phyloP scores from a whole-genome alignment of 2,797 vertebrate species.

The Cyclopterus lumpus region DNA sequence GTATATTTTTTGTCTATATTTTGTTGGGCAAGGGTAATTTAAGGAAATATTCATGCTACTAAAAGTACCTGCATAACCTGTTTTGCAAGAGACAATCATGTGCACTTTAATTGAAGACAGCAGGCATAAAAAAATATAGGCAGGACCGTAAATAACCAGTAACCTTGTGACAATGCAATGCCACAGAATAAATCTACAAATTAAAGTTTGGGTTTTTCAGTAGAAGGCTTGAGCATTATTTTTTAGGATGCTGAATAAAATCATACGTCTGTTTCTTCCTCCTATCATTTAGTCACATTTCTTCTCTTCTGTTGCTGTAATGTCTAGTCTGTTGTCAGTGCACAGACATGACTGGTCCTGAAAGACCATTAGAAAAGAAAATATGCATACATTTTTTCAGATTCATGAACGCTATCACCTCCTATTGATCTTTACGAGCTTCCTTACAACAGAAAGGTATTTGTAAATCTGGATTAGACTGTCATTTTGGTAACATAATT shows the following conservation, averaged over 20 bases:
- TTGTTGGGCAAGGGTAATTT: background rate
- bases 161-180: background rate
- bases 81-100: background rate
- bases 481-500: background rate
- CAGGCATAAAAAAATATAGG: background rate
- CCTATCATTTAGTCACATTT: background rate
- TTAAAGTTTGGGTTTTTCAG: background rate
- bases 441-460: background rate
- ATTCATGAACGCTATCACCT: background rate
- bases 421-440: background rate
- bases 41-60: background rate
- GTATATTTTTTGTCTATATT: background rate
- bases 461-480: background rate
- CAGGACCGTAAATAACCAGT: background rate
- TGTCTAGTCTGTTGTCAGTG: background rate
- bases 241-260: background rate
- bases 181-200: background rate
- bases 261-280: background rate
- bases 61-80: slow-evolving; percentile 27
- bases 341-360: slow-evolving; percentile 19
- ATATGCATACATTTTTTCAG: background rate
- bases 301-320: background rate
- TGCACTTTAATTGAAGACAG: slow-evolving; percentile 4
- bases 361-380: background rate
- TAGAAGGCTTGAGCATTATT: background rate